phyloP scores from a whole-genome alignment of 2,888 invertebrate species.

The Trissolcus brochymenae region DNA sequence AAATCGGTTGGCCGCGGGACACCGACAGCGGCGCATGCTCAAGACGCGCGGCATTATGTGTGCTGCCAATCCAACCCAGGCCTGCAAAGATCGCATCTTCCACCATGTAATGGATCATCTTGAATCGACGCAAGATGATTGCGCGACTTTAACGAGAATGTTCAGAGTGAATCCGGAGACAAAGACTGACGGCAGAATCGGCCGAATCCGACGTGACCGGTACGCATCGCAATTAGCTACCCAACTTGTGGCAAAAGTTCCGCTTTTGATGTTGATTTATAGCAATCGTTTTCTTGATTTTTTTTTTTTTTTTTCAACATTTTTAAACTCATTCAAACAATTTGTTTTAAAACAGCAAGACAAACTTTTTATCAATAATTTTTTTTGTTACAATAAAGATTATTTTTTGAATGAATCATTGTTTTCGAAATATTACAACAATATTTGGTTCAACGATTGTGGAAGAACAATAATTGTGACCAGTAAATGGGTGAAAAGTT shows the following conservation, averaged over 20 bases:
- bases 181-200: slow-evolving; percentile 52
- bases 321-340: too few species aligned
- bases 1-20: slow-evolving; percentile 51
- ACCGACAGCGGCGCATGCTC: slow-evolving; percentile 51
- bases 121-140: slow-evolving; percentile 50
- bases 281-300: slow-evolving; percentile 10
- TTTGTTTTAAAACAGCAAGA: too few species aligned
- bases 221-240: slow-evolving; percentile 48
- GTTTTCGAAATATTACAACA: too few species aligned
- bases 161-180: slow-evolving; percentile 50
- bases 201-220: slow-evolving; percentile 39
- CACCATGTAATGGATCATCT: slow-evolving; percentile 50
- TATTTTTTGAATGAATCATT: too few species aligned
- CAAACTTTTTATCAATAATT: too few species aligned
- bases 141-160: slow-evolving; percentile 54
- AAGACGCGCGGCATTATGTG: slow-evolving; percentile 56
- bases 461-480: not conserved
- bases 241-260: slow-evolving; percentile 43
- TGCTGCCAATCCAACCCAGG: slow-evolving; percentile 43
- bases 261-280: slow-evolving; percentile 44
- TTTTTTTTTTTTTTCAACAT: not conserved
- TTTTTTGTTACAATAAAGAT: too few species aligned
- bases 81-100: slow-evolving; percentile 50
- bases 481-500: not conserved
- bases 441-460: too few species aligned